Evolutionary conservation across 2,113 vertebrate species (phyloP).

Genomic region (Eleginops maclovinus): DNA sequence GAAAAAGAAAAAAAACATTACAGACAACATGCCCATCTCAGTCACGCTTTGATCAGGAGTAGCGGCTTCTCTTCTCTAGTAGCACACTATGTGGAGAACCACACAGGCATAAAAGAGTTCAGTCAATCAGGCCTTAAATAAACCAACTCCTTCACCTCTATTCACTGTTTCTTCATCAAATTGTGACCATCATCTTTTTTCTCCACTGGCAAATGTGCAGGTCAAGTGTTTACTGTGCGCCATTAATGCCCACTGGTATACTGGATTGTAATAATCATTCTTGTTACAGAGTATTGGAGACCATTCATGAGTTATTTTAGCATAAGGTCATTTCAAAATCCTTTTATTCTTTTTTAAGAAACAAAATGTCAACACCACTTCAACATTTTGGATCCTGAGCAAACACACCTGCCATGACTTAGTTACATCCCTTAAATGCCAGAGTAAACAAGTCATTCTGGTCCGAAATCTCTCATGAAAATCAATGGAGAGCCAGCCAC

Average conservation of each 20-base stretch:
- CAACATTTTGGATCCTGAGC: too few species aligned
- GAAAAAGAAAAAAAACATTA: neutral
- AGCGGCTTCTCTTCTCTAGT: constrained; percentile 21
- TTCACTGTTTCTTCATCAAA: constrained; percentile 6
- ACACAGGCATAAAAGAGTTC: constrained; percentile 3
- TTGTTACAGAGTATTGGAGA: neutral
- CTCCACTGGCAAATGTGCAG: neutral
- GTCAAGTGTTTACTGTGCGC: neutral
- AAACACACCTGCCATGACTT: too few species aligned
- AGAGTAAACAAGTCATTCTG: too few species aligned
- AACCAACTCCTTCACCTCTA: neutral
- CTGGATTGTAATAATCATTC: neutral
- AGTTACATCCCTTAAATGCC: too few species aligned
- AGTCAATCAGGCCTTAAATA: constrained; percentile 14
- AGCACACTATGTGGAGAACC: constrained; percentile 10
- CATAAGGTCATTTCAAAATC: neutral
- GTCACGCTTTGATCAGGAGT: constrained; percentile 63
- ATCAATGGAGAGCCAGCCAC: too few species aligned
- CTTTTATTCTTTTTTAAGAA: too few species aligned
- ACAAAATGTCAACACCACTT: too few species aligned
- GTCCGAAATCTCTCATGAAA: too few species aligned
- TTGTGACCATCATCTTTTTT: neutral
- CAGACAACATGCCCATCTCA: constrained; percentile 37
- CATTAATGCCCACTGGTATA: neutral
- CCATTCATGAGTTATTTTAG: neutral